These are phyloP conservation scores for Alviniconcha marisindica DNA, from an alignment of 1,140 invertebrate genomes.

Conservation along the genomic window DNA sequence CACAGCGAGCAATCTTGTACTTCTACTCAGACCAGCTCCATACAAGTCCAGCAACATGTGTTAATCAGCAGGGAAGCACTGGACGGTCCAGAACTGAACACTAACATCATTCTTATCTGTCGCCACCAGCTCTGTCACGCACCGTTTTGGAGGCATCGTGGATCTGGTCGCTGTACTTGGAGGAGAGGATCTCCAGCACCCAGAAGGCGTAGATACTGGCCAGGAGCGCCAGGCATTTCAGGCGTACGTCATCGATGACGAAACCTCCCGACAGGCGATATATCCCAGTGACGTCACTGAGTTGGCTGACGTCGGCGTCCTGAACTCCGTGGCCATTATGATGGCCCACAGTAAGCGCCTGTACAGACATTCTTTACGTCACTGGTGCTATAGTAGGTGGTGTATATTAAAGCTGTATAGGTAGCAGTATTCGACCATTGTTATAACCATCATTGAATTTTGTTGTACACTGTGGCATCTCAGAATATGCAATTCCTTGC, in stretches of 20 bases:
- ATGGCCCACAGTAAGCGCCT: not conserved
- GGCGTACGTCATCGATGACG: conserved; percentile 6
- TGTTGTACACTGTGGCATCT: too few relatives aligned
- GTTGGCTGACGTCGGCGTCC: not conserved
- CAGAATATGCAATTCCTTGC: too few relatives aligned
- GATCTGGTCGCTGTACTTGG: not conserved
- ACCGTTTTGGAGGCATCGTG: too few relatives aligned
- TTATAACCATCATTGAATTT: too few relatives aligned
- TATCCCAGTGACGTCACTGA: not conserved
- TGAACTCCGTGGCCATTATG: not conserved
- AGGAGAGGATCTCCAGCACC: conserved; percentile 49
- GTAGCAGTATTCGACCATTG: too few relatives aligned
- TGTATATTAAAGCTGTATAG: too few relatives aligned
- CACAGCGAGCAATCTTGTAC: not conserved
- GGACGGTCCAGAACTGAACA: too few relatives aligned
- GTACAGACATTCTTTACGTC: not conserved
- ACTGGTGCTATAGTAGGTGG: not conserved
- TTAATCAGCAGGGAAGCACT: too few relatives aligned
- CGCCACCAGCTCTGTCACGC: too few relatives aligned
- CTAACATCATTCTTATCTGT: too few relatives aligned
- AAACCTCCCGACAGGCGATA: not conserved
- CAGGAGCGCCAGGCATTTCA: conserved; percentile 45
- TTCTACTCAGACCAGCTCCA: too few relatives aligned
- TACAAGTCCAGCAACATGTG: too few relatives aligned
- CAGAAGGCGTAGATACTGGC: conserved; percentile 51